Evolutionary conservation across 23 tunicate genomes (phyloP).

Genomic region (Ascidia mentula): DNA sequence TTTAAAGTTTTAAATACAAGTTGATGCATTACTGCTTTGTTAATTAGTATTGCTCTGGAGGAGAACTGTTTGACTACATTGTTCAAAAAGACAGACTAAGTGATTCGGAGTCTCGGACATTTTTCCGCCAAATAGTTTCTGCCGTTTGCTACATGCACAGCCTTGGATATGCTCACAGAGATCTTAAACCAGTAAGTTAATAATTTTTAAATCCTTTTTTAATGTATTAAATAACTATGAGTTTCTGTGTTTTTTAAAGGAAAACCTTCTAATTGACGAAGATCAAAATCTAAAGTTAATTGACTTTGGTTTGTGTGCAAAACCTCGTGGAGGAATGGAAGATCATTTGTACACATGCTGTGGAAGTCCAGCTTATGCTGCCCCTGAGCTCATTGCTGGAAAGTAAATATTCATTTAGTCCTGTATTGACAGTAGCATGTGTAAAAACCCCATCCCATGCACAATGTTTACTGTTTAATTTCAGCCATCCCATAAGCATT

Average conservation of each 20-base stretch:
- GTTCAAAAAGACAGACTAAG: slow-evolving; percentile 92
- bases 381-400: slow-evolving; percentile 96
- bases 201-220: no score
- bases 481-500: not conserved
- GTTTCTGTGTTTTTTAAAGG: slow-evolving; percentile 62
- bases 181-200: slow-evolving; percentile 84
- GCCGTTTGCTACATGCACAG: slow-evolving; percentile 95
- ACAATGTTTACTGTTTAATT: not conserved
- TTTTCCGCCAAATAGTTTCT: slow-evolving; percentile 95
- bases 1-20: not conserved
- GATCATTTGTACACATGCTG: slow-evolving; percentile 87
- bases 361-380: slow-evolving; percentile 99
- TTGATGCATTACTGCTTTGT: not conserved
- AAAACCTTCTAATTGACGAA: slow-evolving; percentile 91
- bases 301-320: slow-evolving; percentile 98
- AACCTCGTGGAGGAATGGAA: slow-evolving; percentile 83
- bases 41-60: slow-evolving; percentile 89
- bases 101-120: slow-evolving; percentile 84
- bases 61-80: slow-evolving; percentile 97
- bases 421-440: no score
- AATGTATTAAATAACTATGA: no score
- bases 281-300: slow-evolving; percentile 89
- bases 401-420: slow-evolving; percentile 43
- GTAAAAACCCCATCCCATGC: not conserved
- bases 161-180: slow-evolving; percentile 94